Percentiles rank a stretch among this genome's conserved stretches.
phyloP scores from a whole-genome alignment of 2,113 vertebrate species.

The Halcyon senegalensis region DNA sequence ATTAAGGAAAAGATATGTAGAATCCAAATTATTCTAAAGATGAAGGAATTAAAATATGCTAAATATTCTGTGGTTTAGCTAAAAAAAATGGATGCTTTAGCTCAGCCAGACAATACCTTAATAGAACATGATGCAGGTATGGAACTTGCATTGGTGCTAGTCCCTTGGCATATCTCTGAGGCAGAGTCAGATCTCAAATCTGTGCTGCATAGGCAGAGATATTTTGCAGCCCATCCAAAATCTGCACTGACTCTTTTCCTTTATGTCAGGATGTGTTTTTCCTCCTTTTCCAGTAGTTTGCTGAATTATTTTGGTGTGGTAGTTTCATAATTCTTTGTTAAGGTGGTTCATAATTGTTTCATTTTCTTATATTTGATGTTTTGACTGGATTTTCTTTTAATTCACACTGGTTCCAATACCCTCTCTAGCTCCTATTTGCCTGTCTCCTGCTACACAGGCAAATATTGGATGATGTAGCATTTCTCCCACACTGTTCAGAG shows the following conservation, averaged over 20 bases:
- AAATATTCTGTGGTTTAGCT: not conserved
- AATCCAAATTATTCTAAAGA: not conserved
- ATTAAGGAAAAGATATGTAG: not conserved
- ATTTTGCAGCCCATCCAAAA: not conserved
- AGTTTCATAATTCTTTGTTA: not conserved
- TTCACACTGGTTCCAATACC: not conserved
- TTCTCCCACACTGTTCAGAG: constrained; percentile 8
- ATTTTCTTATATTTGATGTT: not conserved
- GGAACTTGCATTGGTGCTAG: not conserved
- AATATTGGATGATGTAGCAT: constrained; percentile 24
- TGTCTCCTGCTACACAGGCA: not conserved
- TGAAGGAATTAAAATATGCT: not conserved
- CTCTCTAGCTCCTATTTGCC: not conserved
- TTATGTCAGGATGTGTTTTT: not conserved
- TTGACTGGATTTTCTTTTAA: not conserved
- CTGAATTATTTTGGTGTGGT: not conserved
- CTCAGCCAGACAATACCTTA: not conserved
- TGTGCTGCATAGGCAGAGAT: not conserved
- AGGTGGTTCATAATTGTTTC: not conserved
- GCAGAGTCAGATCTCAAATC: not conserved
- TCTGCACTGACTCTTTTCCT: not conserved
- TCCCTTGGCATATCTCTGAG: not conserved
- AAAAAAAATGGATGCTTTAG: not conserved
- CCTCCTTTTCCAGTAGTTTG: not conserved
- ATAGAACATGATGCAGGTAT: not conserved